Evolutionary conservation across 2,797 vertebrate species (phyloP), one percentile per base, ranked within the genome.

Genomic region (Ptychadena robeensis): DNA sequence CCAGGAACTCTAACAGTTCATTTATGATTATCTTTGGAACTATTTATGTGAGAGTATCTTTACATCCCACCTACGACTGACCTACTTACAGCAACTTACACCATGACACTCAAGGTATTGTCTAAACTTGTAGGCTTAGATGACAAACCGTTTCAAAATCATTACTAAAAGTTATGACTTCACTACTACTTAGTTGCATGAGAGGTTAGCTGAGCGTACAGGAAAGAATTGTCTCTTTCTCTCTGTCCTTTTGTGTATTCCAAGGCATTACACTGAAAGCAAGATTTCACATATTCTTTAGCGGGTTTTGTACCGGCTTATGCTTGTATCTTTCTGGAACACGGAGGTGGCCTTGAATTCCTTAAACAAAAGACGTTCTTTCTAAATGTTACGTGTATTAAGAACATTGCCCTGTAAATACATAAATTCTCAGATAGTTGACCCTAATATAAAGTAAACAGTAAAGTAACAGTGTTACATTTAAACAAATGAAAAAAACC

Each of bases 341-440:
- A 78, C 11, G 57, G 40, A 37, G n/a, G 15, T 48, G 72, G 48
- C 64, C 80, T 82, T 82, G 71, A 67, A 74, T 82, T 22, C 10
- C 61, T 15, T 32, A n/a, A 28, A 73, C 32, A 68, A 82, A 68
- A 30, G 30, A 68, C 25, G 31, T 67, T 34, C 61, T 48, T 35
- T 81, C 31, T 31, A 32, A 75, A 74, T 40, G 63, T 82, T 75
- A 59, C 18, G 68, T 68, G 64, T 53, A 73, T 73, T 73, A 73
- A 65, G 48, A 80, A 63, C 18, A 35, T 5, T 66, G 71, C 15
- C 80, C 44, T 9, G 34, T 14, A 68, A 68, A 82, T 22, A 35
- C 59, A 75, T 66, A 75, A 73, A 38, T 63, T 53, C 40, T 25
- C 79, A 81, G n/a, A 81, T 48, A 68, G 10, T 15, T 75, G 32